A percentile compares a stretch with the other conserved stretches of the same genome.
Evolutionary conservation across 2,888 invertebrate genomes (phyloP).

Genomic region (Acrobasis repandana): DNA sequence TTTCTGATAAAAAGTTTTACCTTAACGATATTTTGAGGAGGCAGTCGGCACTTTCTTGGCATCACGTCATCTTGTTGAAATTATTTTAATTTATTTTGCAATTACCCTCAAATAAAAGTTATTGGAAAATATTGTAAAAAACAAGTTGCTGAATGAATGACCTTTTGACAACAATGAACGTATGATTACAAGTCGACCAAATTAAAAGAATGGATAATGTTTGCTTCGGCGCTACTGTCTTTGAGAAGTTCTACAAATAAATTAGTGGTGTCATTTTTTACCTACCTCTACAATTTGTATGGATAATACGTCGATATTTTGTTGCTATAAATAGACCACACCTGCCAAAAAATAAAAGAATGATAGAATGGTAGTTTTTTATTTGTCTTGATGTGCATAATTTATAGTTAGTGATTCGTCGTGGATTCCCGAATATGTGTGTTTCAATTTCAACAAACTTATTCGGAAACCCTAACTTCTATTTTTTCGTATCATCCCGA

Average conservation of each 20-base stretch:
- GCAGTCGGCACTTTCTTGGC: conserved; percentile 32
- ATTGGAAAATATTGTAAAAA: conserved; percentile 31
- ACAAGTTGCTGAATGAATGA: conserved; percentile 7
- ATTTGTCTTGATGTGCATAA: not conserved
- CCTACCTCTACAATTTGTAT: conserved; percentile 8
- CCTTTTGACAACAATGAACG: conserved; percentile 28
- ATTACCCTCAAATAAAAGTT: conserved; percentile 52
- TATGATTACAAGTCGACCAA: conserved; percentile 36
- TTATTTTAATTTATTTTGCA: conserved; percentile 34
- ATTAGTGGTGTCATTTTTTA: not conserved
- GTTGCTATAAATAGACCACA: conserved; percentile 22
- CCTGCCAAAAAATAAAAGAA: conserved; percentile 5
- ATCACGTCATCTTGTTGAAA: conserved; percentile 45
- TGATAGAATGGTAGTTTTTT: not conserved
- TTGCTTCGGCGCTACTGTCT: conserved; percentile 21
- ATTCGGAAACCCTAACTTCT: too few species aligned
- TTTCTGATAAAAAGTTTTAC: conserved; percentile 35
- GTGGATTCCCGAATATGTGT: too few species aligned
- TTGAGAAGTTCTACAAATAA: too few species aligned
- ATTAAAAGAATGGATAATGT: conserved; percentile 26
- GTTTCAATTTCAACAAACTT: too few species aligned
- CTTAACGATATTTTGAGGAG: conserved; percentile 35
- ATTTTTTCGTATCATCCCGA: too few species aligned
- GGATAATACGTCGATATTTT: conserved; percentile 27
- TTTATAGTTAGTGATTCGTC: too few species aligned